A percentile compares a stretch with the other conserved stretches of the same genome.
These are phyloP conservation scores for Luehdorfia chinensis DNA, from an alignment of 1,140 invertebrate genomes.

Conservation along the genomic window DNA sequence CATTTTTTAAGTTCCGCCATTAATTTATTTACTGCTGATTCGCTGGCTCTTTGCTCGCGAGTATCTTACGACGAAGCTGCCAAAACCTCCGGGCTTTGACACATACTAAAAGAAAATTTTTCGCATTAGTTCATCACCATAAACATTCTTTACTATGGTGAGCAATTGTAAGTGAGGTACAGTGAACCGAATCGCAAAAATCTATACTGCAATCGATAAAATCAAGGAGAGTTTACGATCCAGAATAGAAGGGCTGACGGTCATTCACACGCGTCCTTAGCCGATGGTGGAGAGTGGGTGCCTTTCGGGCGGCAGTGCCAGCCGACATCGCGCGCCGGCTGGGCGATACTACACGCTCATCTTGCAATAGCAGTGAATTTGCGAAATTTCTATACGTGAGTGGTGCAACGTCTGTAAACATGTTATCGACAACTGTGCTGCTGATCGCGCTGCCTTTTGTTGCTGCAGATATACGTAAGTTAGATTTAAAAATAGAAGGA, in stretches of 20 bases:
- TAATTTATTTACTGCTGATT: too few species aligned
- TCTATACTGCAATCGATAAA: conserved; percentile 2
- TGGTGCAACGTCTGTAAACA: conserved; percentile 45
- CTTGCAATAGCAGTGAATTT: conserved; percentile 28
- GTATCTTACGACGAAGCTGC: too few species aligned
- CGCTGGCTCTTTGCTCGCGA: too few species aligned
- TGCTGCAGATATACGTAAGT: conserved; percentile 61
- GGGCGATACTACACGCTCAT: conserved; percentile 33
- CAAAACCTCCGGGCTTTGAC: too few species aligned
- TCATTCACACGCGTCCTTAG: conserved; percentile 56
- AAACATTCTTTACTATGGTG: too few species aligned
- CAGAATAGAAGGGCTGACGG: conserved; percentile 38
- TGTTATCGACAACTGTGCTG: conserved; percentile 43
- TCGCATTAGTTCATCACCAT: too few species aligned
- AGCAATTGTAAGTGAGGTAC: conserved; percentile 18
- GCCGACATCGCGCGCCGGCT: conserved; percentile 45
- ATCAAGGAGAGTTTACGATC: conserved; percentile 16
- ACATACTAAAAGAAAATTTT: too few species aligned
- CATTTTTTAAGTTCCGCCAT: too few species aligned
- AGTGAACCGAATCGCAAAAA: conserved; percentile 18
- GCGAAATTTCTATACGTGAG: conserved; percentile 26
- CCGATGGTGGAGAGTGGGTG: too few species aligned
- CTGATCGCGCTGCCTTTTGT: conserved; percentile 47
- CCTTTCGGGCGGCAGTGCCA: conserved; percentile 36
- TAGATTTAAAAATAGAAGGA: neutral